Evolutionary conservation across 2,888 invertebrate genomes (phyloP).

Genomic region (Drymonia ruficornis): DNA sequence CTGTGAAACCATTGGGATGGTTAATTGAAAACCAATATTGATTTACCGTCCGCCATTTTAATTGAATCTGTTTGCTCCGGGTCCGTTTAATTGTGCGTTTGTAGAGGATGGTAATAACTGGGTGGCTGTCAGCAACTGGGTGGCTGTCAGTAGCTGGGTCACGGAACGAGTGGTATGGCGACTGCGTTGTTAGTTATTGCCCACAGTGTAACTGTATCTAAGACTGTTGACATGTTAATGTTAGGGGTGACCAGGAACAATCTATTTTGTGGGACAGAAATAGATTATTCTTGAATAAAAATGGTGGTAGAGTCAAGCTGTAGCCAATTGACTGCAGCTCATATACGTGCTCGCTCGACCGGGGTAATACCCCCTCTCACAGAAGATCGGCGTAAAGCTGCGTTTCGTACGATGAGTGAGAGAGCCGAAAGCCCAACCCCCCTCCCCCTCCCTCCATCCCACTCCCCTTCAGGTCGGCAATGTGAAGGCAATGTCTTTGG

Average conservation of each 20-base stretch:
- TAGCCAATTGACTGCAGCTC: no score
- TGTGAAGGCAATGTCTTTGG: no score
- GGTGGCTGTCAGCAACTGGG: neutral
- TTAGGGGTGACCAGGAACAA: neutral
- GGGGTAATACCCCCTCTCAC: no score
- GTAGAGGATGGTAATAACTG: neutral
- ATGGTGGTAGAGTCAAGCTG: no score
- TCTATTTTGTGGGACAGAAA: neutral
- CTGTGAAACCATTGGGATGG: constrained; percentile 56
- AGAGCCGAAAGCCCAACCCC: no score
- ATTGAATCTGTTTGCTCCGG: constrained; percentile 54
- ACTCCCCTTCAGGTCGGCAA: no score
- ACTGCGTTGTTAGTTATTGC: neutral
- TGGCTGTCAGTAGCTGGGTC: neutral
- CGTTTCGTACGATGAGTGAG: no score
- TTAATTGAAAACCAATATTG: constrained; percentile 71
- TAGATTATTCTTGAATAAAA: neutral
- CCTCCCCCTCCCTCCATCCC: no score
- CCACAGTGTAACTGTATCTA: neutral
- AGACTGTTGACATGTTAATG: neutral
- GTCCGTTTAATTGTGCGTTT: constrained; percentile 40
- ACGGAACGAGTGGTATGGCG: neutral
- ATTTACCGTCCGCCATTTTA: constrained; percentile 57
- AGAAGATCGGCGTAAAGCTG: no score
- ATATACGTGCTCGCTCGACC: no score